These are phyloP conservation scores for Lithobates pipiens DNA, from an alignment of 2,797 vertebrate genomes.

Conservation along the genomic window DNA sequence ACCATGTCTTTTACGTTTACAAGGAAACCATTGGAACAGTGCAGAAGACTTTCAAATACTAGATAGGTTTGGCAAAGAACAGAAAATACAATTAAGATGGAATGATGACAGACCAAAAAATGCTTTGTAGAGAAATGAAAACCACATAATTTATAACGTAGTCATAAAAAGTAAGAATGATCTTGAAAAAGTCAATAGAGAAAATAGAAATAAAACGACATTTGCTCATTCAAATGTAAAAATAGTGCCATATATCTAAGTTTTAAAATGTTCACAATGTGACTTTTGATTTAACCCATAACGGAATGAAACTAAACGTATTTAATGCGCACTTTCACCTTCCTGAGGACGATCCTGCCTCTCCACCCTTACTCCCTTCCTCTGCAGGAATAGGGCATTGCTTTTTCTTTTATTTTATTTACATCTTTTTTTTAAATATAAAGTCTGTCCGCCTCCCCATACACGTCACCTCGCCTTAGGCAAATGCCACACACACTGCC, in stretches of 20 bases:
- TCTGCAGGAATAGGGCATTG: too few relatives aligned
- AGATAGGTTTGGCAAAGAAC: constrained; percentile 48
- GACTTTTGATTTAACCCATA: background rate
- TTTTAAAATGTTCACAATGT: background rate
- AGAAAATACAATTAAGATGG: constrained; percentile 57
- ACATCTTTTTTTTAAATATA: too few relatives aligned
- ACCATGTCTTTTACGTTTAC: constrained; percentile 39
- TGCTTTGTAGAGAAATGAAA: constrained; percentile 56
- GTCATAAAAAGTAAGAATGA: constrained; percentile 26
- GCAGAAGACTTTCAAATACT: constrained; percentile 40
- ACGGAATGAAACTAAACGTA: background rate
- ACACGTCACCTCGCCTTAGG: too few relatives aligned
- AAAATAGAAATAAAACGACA: constrained; percentile 8
- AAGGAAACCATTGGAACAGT: constrained; percentile 36
- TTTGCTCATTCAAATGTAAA: constrained; percentile 16
- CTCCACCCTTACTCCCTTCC: too few relatives aligned
- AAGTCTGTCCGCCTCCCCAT: too few relatives aligned
- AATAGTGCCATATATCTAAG: background rate
- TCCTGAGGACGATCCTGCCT: too few relatives aligned
- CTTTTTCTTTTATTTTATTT: too few relatives aligned
- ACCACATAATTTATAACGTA: constrained; percentile 48
- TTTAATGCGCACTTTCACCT: background rate
- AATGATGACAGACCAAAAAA: constrained; percentile 55
- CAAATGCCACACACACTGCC: too few relatives aligned
- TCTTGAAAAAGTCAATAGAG: constrained; percentile 23